Evolutionary conservation across 2,113 vertebrate species (phyloP), one percentile per base, ranked within the genome.

Genomic region (Steatornis caripensis): DNA sequence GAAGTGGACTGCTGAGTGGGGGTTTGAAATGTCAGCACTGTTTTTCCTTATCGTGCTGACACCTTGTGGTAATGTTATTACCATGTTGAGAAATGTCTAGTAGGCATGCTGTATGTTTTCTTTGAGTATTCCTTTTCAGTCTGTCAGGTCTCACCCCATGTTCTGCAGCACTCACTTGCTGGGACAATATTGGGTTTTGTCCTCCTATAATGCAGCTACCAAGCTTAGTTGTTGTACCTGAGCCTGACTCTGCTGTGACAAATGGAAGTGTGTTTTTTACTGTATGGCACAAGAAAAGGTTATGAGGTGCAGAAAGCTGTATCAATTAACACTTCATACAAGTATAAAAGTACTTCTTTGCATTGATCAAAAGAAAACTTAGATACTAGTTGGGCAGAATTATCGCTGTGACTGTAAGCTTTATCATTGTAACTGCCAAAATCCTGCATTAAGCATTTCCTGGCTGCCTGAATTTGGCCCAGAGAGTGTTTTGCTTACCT

Each of bases 61-160:
- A 97, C 83, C 94, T n/a, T 97, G 97, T 98, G 97, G 97, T 76
- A 87, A 60, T 54, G 82, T 84, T 64, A 72, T 74, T 84, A 72
- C 43, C 74, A 48, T 3, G 48, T 5, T 48, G 78, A 95, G 68
- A 83, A 58, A 66, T 17, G 6, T n/a, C 36, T 29, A 39, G 53
- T 32, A 51, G 8, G 11, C 12, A 11, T 13, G 32, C 23, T 57
- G 12, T 54, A 5, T 62, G 15, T 49, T 89, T 75, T 55, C 48
- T 82, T 82, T 48, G 6, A 68, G n/a, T 90, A 88, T 75, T 86
- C 12, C 34, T 48, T 18, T 81, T 89, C 51, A 7, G 18, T n/a
- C n/a, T 72, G 37, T 57, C 54, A 54, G 37, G 43, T 39, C 15
- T 86, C 10, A 66, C 14, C 29, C 32, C 15, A 2, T 30, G 22